Evolutionary conservation across 23 tunicate genomes (phyloP), one percentile per base, ranked within the genome.

Genomic region (Ciona savignyi): DNA sequence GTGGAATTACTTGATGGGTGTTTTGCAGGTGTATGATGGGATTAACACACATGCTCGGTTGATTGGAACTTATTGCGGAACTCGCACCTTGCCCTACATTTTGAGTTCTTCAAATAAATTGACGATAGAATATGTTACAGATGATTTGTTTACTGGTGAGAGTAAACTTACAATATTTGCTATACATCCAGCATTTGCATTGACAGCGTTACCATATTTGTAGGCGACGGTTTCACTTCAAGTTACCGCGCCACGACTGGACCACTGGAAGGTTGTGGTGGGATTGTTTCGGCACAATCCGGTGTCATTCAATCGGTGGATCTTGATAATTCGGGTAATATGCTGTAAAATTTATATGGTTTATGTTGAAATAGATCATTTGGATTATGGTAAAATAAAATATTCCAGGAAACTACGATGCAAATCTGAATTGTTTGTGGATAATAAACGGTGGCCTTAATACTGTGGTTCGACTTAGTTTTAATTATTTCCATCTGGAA

Each of bases 181-280:
- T n/a, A n/a, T n/a, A n/a, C n/a, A n/a, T n/a, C n/a, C n/a, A n/a
- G n/a, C n/a, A n/a, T n/a, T n/a, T n/a, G n/a, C n/a, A n/a, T n/a
- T n/a, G n/a, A n/a, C n/a, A n/a, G n/a, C n/a, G n/a, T n/a, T n/a
- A n/a, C n/a, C n/a, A n/a, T n/a, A n/a, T n/a, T n/a, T n/a, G 0
- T 25, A 89, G 96, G 80, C 3, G 81, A 89, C 35, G 96, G 97
- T 6, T 90, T 90, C 35, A 79, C 75, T 4, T 78, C 82, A 1
- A 68, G n/a, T 19, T 90, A 90, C 68, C 65, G 93, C 30, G 76
- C 84, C 76, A 66, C 67, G 29, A 33, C 81, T 0, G 98, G 98
- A 63, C 98, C 98, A 27, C 29, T 32, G 21, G 93, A 85, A 76
- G 98, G 98, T 9, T 92, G 98, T 61, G 98, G 98, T 24, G 98